Percentiles rank a stretch among this genome's conserved stretches.
phyloP scores from a whole-genome alignment of 2,113 vertebrate genomes.

The Hemiprocne comata region DNA sequence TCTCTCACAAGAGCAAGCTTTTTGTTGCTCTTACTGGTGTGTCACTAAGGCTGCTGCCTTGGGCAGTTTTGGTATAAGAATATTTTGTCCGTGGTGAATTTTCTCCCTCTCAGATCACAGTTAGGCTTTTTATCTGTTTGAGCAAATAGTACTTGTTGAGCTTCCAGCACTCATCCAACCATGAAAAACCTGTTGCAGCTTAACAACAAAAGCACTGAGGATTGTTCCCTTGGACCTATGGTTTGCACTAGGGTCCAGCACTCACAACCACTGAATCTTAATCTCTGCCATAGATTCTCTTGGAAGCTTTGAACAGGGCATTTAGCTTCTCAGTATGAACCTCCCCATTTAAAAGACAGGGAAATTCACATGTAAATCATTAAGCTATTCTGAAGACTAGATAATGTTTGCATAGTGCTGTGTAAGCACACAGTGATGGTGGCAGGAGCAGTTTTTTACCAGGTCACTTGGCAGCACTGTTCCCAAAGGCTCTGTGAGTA shows the following conservation, averaged over 20 bases:
- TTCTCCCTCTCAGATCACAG: background rate
- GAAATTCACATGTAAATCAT: constrained; percentile 9
- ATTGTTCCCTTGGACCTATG: background rate
- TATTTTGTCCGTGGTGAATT: background rate
- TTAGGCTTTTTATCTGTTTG: background rate
- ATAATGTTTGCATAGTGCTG: background rate
- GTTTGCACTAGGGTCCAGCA: background rate
- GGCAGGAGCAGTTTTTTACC: background rate
- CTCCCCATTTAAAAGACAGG: background rate
- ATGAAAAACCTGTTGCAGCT: background rate
- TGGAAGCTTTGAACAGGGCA: background rate
- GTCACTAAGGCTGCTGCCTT: background rate
- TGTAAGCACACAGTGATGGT: background rate
- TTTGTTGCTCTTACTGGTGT: background rate
- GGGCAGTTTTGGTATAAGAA: background rate
- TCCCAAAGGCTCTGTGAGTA: background rate
- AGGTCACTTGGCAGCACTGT: background rate
- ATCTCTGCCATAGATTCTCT: background rate
- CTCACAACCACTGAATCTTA: background rate
- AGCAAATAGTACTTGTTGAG: background rate
- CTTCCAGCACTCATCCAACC: background rate
- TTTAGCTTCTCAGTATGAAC: background rate
- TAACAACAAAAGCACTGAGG: background rate
- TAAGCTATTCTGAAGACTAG: background rate
- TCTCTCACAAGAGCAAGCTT: background rate